A percentile compares a stretch with the other conserved stretches of the same genome.
These are phyloP conservation scores for Periophthalmus magnuspinnatus DNA, from an alignment of 2,797 vertebrate species.

Conservation along the genomic window DNA sequence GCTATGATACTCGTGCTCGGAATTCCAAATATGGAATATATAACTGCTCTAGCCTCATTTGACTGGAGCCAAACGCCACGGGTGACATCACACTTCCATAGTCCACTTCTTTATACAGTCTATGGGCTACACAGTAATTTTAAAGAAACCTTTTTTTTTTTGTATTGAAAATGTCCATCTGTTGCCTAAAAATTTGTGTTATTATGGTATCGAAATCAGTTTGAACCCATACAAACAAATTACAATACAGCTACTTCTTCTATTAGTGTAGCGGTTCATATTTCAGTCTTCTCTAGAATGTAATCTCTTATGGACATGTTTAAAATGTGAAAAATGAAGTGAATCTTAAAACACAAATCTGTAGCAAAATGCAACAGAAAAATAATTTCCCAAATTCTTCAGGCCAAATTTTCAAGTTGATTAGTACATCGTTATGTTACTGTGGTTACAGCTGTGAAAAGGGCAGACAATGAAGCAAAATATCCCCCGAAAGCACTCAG, in stretches of 20 bases:
- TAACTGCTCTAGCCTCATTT: too few relatives aligned
- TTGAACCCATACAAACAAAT: background rate
- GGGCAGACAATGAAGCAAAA: background rate
- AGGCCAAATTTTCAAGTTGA: background rate
- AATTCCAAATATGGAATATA: too few relatives aligned
- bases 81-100: too few relatives aligned
- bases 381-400: background rate
- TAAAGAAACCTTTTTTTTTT: too few relatives aligned
- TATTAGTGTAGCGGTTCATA: background rate
- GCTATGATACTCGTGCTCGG: too few relatives aligned
- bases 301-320: too few relatives aligned
- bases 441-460: background rate
- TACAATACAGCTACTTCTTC: background rate
- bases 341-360: background rate
- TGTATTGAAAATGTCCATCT: too few relatives aligned
- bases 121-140: too few relatives aligned
- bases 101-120: too few relatives aligned
- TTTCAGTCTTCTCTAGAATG: background rate
- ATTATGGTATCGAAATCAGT: background rate
- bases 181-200: too few relatives aligned
- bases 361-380: background rate
- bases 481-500: slow-evolving; percentile 26
- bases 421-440: background rate
- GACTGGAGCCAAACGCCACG: too few relatives aligned
- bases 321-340: background rate